Percentiles rank a stretch among this genome's conserved stretches.
These are phyloP conservation scores for Lophochroa leadbeateri DNA, from an alignment of 2,113 vertebrate genomes.

Conservation along the genomic window DNA sequence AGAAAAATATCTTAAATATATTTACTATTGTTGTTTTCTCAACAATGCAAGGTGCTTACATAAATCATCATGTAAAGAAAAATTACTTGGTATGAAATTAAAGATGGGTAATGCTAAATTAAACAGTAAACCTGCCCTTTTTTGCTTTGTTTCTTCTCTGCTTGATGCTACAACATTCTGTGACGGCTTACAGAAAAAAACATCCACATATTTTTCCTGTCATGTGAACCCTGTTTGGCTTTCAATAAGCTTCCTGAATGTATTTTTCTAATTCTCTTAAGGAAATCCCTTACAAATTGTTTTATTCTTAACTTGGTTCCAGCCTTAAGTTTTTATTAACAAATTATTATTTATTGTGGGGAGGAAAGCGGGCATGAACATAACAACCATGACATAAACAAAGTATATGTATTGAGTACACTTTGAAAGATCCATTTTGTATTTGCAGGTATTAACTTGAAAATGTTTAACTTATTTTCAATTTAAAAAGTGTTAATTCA, in stretches of 20 bases:
- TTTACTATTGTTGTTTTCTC: neutral
- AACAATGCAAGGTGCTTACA: neutral
- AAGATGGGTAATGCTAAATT: constrained; percentile 47
- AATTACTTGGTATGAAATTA: constrained; percentile 37
- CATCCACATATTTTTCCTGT: constrained; percentile 47
- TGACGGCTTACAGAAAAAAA: constrained; percentile 50
- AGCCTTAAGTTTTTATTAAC: neutral
- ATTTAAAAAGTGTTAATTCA: neutral
- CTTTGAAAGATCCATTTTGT: neutral
- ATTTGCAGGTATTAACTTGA: neutral
- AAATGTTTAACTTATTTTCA: neutral
- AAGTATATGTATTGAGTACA: neutral
- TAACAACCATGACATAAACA: neutral
- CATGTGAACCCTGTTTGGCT: constrained; percentile 57
- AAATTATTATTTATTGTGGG: neutral
- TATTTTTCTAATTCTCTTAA: neutral
- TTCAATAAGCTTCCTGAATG: neutral
- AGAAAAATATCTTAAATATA: neutral
- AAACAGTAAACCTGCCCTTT: constrained; percentile 59
- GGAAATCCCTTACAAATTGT: neutral
- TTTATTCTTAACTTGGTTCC: neutral
- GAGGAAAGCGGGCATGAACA: neutral
- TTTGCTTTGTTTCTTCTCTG: constrained; percentile 20
- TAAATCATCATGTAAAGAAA: neutral
- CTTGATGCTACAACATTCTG: constrained; percentile 61